These are phyloP conservation scores for Montipora capitata DNA, from an alignment of 92 coral and sea anemone genomes.

Conservation along the genomic window DNA sequence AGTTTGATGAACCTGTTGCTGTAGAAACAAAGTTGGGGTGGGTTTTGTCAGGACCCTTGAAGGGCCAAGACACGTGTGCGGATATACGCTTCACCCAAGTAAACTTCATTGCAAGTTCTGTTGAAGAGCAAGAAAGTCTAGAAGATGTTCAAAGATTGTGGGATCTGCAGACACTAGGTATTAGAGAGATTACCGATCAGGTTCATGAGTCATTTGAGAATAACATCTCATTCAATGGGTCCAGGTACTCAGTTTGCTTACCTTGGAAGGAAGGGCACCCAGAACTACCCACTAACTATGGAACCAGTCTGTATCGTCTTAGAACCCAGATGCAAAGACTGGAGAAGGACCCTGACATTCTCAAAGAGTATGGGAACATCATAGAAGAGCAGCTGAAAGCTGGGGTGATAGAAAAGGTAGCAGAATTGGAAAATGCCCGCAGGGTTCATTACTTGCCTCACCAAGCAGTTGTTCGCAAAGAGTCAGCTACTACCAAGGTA, in stretches of 20 bases:
- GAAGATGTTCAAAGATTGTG: constrained; percentile 34
- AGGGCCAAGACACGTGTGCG: background rate
- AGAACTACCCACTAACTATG: constrained; percentile 22
- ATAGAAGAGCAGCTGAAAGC: constrained; percentile 31
- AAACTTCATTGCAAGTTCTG: background rate
- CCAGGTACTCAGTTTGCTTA: too few species aligned
- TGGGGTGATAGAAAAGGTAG: constrained; percentile 45
- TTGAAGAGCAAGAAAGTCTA: background rate
- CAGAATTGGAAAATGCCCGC: constrained; percentile 28
- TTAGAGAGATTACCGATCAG: constrained; percentile 31
- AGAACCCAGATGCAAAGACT: too few species aligned
- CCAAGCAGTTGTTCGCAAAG: too few species aligned
- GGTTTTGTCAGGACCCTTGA: constrained; percentile 76
- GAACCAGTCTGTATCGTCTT: background rate
- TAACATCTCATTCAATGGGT: constrained; percentile 30
- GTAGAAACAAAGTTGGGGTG: constrained; percentile 71
- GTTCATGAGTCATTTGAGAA: constrained; percentile 44
- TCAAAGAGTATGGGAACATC: background rate
- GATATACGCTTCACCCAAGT: background rate
- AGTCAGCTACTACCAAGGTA: background rate
- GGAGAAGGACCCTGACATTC: too few species aligned
- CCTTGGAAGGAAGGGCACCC: constrained; percentile 37
- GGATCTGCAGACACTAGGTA: constrained; percentile 58
- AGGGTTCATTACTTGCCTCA: background rate
- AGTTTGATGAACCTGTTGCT: constrained; percentile 59